Percentiles rank a stretch among this genome's conserved stretches.
phyloP scores from a whole-genome alignment of 1,140 invertebrate species.

The Pseudomyrmex pallidus region DNA sequence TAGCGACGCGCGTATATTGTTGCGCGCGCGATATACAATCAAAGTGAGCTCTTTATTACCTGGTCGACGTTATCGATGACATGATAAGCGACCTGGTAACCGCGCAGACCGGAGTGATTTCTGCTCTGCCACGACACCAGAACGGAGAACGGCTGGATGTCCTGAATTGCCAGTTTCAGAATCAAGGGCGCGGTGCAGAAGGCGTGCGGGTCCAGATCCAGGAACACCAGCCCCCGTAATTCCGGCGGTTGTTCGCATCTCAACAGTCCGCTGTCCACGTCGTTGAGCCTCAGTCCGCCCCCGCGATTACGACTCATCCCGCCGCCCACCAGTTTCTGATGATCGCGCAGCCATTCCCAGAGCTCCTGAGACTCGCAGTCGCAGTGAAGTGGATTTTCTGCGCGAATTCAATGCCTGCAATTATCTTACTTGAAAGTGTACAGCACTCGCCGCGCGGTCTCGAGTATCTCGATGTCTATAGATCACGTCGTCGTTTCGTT shows the following conservation, averaged over 20 bases:
- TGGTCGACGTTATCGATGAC: slow-evolving; percentile 88
- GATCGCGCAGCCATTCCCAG: slow-evolving; percentile 95
- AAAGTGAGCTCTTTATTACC: slow-evolving; percentile 71
- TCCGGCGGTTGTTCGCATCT: slow-evolving; percentile 92
- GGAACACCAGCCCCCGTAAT: slow-evolving; percentile 90
- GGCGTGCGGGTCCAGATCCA: slow-evolving; percentile 91
- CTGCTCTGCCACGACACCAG: slow-evolving; percentile 95
- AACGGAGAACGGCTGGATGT: slow-evolving; percentile 95
- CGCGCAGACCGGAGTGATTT: slow-evolving; percentile 93
- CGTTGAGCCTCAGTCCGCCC: slow-evolving; percentile 78
- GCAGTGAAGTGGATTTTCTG: slow-evolving; percentile 95
- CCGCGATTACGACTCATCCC: slow-evolving; percentile 81
- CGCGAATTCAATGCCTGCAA: slow-evolving; percentile 12
- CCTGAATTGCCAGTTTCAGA: slow-evolving; percentile 92
- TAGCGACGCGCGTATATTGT: neutral
- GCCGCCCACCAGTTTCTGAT: slow-evolving; percentile 90
- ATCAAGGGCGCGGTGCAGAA: slow-evolving; percentile 94
- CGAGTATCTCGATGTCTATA: neutral
- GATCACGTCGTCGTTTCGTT: neutral
- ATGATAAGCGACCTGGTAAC: slow-evolving; percentile 94
- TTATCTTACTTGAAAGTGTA: slow-evolving; percentile 16
- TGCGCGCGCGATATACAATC: neutral
- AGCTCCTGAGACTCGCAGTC: slow-evolving; percentile 94
- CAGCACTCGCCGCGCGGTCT: neutral
- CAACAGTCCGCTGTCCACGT: slow-evolving; percentile 84